Base-by-base conservation (phyloP, 2,888 invertebrate species). In the Drosophila meridionalis region DNA sequence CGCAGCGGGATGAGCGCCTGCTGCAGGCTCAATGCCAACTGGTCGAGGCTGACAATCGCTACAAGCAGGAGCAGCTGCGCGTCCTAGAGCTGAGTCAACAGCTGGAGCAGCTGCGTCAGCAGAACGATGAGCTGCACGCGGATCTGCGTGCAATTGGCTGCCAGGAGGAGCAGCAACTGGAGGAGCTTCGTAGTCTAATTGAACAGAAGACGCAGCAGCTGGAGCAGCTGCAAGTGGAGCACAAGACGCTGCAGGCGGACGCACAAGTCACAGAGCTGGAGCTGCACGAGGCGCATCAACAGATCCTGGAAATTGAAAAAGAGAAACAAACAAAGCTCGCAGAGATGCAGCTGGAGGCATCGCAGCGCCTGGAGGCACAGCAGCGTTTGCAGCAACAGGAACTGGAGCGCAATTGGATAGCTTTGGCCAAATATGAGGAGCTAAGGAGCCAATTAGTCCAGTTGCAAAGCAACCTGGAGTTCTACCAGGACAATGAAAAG, bases 341-440 rank as follows among this genome's bases (percentile, higher is more conserved):
- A n/a, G 57, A 84, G 20, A 74, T 87, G 1, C 87, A 89, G 30
- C 38, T 72, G 3, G 87, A 92, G 50, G 64, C 91, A 2, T 57
- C 84, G 4, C 50, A 70, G 3, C 65, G 85, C 30, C 69, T 92
- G 48, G 78, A 90, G 42, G 76, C 86, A 45, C 89, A 90, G 57
- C 82, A 91, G 65, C 87, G 92, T 4, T 78, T 87, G 34, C 89
- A 94, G 55, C 93, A 94, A 84, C 94, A 94, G 53, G 92, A 94
- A 1, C 94, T 94, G 70, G 94, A 95, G 65, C 93, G 93, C 28
- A 94, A 94, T 42, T 94, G 94, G 82, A 91, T 95, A 14, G 94
- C 95, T n/a, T 94, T 95, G 85, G 90, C 94, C 14, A 94, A 95
- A 58, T 94, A 94, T 50, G 94, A 95, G 48, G 94, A 94, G 69